These are phyloP conservation scores for Drosophila truncata DNA, from an alignment of 1,140 invertebrate species.

Conservation along the genomic window DNA sequence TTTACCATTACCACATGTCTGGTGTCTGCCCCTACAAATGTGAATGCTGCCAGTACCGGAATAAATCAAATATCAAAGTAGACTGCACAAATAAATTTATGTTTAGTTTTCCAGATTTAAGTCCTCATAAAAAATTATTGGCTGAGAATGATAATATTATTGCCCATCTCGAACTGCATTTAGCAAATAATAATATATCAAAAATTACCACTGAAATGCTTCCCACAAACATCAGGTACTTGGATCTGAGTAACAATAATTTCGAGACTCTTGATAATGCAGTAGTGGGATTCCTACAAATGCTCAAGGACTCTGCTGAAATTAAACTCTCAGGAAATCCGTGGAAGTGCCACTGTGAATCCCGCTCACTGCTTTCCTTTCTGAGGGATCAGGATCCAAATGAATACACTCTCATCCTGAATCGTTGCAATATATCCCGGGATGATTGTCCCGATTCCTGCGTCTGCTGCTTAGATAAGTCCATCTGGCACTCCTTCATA, in stretches of 20 bases:
- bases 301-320: background rate
- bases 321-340: slow-evolving; percentile 17
- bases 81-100: slow-evolving; percentile 13
- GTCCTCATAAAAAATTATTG: rapidly evolving
- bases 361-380: slow-evolving; percentile 14
- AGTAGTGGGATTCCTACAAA: background rate
- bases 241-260: slow-evolving; percentile 24
- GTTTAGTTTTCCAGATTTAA: background rate
- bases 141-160: background rate
- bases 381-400: slow-evolving; percentile 7
- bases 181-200: slow-evolving; percentile 8
- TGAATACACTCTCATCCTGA: slow-evolving; percentile 5
- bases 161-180: background rate
- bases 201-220: background rate
- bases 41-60: slow-evolving; percentile 11
- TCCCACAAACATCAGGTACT: background rate
- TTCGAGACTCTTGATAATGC: slow-evolving; percentile 11
- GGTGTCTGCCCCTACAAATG: slow-evolving; percentile 13
- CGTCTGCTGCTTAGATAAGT: slow-evolving; percentile 17
- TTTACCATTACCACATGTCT: background rate
- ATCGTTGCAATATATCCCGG: slow-evolving; percentile 11
- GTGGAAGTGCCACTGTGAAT: slow-evolving; percentile 19
- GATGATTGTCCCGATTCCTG: slow-evolving; percentile 16
- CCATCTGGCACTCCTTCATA: slow-evolving; percentile 4
- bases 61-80: background rate